A percentile compares a stretch with the other conserved stretches of the same genome.
phyloP scores from a whole-genome alignment of 2,113 vertebrate species.

The Ochotona princeps region DNA sequence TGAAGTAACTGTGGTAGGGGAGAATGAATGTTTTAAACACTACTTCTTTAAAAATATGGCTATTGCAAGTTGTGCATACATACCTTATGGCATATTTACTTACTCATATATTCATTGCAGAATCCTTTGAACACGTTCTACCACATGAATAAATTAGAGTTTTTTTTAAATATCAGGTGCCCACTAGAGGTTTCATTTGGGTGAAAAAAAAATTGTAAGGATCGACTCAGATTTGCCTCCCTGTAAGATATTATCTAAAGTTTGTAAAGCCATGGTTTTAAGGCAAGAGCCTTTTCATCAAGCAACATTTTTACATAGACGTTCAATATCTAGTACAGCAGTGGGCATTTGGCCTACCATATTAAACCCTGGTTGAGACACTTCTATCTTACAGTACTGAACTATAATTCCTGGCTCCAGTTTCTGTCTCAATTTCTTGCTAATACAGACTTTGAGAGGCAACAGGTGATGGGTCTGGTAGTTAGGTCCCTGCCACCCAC shows the following conservation, averaged over 20 bases:
- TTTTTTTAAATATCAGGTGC: too few relatives aligned
- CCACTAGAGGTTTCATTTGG: background rate
- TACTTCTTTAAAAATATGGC: background rate
- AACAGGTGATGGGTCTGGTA: too few relatives aligned
- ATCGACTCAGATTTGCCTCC: background rate
- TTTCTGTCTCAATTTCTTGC: too few relatives aligned
- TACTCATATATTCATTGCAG: background rate
- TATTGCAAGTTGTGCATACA: background rate
- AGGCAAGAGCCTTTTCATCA: background rate
- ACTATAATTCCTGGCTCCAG: too few relatives aligned
- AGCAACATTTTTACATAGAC: background rate
- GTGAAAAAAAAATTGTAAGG: background rate
- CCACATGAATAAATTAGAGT: slow-evolving; percentile 1
- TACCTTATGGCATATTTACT: background rate
- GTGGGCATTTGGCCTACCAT: too few relatives aligned
- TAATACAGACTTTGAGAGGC: too few relatives aligned
- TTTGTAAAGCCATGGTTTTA: background rate
- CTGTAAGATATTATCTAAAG: background rate
- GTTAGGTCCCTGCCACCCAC: too few relatives aligned
- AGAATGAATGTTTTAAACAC: background rate
- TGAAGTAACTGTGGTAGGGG: background rate
- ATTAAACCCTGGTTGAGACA: too few relatives aligned
- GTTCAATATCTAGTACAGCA: background rate
- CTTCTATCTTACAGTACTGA: too few relatives aligned
- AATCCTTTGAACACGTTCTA: background rate